phyloP scores from a whole-genome alignment of 2,113 vertebrate species.

The Pterocles orientalis region DNA sequence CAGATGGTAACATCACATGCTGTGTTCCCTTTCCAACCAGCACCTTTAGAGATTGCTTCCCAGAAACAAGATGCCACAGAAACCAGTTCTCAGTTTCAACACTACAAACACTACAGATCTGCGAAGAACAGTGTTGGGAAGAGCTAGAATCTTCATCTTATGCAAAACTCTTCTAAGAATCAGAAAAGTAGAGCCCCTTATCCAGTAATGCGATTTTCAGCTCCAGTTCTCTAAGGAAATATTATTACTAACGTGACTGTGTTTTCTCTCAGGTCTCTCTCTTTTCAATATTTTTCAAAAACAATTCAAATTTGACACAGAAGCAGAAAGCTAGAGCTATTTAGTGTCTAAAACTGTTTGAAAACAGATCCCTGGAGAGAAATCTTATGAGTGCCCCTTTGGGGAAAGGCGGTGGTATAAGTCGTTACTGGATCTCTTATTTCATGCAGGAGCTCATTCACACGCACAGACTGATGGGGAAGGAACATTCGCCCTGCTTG shows the following conservation, averaged over 20 bases:
- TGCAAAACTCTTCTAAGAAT: neutral
- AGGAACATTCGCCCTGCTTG: neutral
- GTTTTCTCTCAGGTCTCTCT: neutral
- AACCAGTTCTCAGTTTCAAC: neutral
- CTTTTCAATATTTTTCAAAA: neutral
- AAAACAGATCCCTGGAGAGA: neutral
- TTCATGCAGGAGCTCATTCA: neutral
- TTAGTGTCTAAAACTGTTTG: neutral
- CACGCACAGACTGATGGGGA: neutral
- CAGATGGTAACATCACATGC: neutral
- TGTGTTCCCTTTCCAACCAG: neutral
- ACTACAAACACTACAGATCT: neutral
- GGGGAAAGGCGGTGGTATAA: neutral
- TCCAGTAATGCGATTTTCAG: neutral
- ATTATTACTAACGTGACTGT: neutral
- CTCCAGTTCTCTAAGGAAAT: neutral
- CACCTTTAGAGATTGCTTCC: neutral
- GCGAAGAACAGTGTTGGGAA: neutral
- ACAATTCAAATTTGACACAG: neutral
- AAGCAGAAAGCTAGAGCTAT: neutral
- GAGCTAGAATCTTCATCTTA: neutral
- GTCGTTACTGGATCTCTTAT: neutral
- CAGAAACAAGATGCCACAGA: neutral
- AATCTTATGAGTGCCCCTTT: neutral
- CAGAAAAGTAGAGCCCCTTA: neutral